Base-by-base conservation (phyloP, 1,140 invertebrate genomes). In the Zaprionus africanus region DNA sequence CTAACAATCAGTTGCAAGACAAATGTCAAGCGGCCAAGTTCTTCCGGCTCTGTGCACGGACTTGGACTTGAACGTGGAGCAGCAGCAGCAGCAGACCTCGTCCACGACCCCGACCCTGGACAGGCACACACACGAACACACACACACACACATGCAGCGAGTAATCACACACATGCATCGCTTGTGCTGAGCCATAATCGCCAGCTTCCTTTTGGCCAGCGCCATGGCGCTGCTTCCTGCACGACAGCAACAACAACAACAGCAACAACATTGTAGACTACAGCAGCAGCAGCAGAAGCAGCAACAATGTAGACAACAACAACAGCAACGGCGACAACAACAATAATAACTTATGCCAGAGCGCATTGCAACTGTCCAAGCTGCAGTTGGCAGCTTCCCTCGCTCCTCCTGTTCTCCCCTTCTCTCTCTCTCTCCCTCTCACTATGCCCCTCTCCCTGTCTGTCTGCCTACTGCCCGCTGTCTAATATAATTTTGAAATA, bases 401-500 rank as follows among this genome's bases (percentile, higher is more conserved):
- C 2, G 0, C 11, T 51, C 15, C 26, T 11, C 28, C 5, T 15
- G 26, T 54, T 17, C 26, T 11, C 28, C 6, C 15, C 28, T 31
- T 43, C 15, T 64, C 43, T 36, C 43, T 17, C 22, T 54, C 49
- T 31, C 19, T 59, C 15, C 13, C n/a, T 51, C 22, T 17, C 19
- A 31, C 6, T 19, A 17, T 56, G n/a, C 24, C 28, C 7, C 46
- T 12, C 19, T 51, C 28, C 3, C 46, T 12, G 11, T 51, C 46
- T 70, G 9, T 31, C 54, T 24, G 62, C 38, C 31, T 58, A 67
- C 65, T 69, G 58, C 43, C 59, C 54, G 63, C 74, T 80, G 84
- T 88, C 84, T 79, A 84, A 88, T 79, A 88, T 90, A 84, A 88
- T 88, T 79, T 71, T 81, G 84, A 78, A 88, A 88, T 88, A 88